Conservation (phyloP, 2,888 invertebrate genomes). For the Ophonus ardosiacus region DNA sequence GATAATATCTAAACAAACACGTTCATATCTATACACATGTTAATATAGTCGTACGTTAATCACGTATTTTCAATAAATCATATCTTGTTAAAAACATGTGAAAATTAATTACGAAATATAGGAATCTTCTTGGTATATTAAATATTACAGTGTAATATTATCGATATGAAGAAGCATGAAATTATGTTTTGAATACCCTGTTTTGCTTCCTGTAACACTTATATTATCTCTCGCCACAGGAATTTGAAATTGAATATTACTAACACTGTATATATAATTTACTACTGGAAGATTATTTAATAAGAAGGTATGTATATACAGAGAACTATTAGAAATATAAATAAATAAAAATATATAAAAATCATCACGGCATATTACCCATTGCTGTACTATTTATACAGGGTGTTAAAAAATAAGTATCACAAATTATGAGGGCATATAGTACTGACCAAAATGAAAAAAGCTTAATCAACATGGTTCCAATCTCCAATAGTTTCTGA, state of each 20-base stretch:
- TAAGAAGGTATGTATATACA: neutral
- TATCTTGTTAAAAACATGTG: neutral
- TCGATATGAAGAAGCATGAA: neutral
- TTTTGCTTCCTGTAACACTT: conserved; percentile 10
- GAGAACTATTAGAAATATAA: too few relatives aligned
- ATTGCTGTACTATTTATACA: too few relatives aligned
- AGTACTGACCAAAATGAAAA: too few relatives aligned
- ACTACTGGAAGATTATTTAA: neutral
- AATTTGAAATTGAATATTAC: conserved; percentile 18
- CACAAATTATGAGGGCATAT: too few relatives aligned
- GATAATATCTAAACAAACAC: conserved; percentile 8
- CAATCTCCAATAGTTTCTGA: too few relatives aligned
- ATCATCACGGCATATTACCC: too few relatives aligned
- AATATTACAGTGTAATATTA: neutral
- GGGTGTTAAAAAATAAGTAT: too few relatives aligned
- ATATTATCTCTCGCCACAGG: conserved; percentile 24
- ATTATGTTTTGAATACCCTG: neutral
- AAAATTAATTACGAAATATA: conserved; percentile 9
- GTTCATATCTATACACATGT: neutral
- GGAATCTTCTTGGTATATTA: neutral
- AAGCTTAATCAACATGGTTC: too few relatives aligned
- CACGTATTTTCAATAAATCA: conserved; percentile 10
- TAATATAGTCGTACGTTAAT: neutral
- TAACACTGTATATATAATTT: conserved; percentile 3
- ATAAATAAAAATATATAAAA: too few relatives aligned